Evolutionary conservation across 23 tunicate species (phyloP).

Genomic region (Botrylloides violaceus): DNA sequence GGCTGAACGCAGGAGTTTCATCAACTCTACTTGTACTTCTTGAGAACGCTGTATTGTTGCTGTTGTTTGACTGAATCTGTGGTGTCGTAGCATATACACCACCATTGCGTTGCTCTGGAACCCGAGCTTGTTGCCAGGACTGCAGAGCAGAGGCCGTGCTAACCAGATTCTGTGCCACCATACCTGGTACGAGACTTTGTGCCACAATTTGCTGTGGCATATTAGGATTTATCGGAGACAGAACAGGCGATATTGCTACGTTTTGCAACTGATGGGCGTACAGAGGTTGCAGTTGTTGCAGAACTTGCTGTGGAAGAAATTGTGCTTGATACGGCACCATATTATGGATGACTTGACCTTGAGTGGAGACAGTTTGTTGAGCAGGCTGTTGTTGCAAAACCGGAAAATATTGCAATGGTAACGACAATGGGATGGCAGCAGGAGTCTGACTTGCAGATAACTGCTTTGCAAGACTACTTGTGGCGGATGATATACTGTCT

Average conservation of each 20-base stretch:
- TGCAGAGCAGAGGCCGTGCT: no score
- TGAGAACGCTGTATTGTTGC: conserved; percentile 6
- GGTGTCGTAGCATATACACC: background rate
- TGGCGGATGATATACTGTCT: background rate
- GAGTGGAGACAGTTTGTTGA: background rate
- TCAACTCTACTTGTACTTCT: conserved; percentile 16
- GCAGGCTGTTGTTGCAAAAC: background rate
- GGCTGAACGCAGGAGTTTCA: background rate
- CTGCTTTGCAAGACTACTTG: background rate
- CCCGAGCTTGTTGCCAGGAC: background rate
- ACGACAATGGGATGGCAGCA: background rate
- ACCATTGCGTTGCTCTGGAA: background rate
- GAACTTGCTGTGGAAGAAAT: background rate
- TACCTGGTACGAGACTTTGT: background rate
- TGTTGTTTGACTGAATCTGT: background rate
- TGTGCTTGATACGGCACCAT: background rate
- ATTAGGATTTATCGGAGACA: background rate
- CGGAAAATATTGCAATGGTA: background rate
- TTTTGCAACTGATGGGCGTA: background rate
- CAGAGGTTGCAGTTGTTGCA: background rate
- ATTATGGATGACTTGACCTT: background rate
- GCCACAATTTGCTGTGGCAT: background rate
- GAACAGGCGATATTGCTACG: background rate
- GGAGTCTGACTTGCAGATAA: background rate
- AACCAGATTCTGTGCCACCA: background rate